Evolutionary conservation across 2,888 invertebrate species (phyloP).

Genomic region (Sialis fuliginosa): DNA sequence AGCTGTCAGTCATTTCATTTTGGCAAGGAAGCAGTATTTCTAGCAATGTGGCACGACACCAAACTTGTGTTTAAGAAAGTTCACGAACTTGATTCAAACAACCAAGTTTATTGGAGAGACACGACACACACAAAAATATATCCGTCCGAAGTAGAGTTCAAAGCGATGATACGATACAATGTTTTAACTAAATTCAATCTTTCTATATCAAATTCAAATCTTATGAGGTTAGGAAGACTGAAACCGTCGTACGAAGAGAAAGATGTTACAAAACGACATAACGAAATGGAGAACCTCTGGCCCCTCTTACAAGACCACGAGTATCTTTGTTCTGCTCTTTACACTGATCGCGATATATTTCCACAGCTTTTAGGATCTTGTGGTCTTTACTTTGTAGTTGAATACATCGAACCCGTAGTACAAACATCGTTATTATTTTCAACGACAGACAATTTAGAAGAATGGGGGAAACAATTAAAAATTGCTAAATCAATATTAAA

Average conservation of each 20-base stretch:
- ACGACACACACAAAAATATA: conserved; percentile 26
- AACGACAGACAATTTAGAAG: conserved; percentile 30
- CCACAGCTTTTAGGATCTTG: conserved; percentile 48
- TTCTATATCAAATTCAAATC: conserved; percentile 28
- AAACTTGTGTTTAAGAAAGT: conserved; percentile 39
- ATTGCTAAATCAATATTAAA: conserved; percentile 41
- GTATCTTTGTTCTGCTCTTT: conserved; percentile 39
- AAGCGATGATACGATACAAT: conserved; percentile 29
- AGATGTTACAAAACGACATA: conserved; percentile 21
- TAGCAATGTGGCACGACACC: conserved; percentile 36
- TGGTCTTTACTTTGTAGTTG: conserved; percentile 43
- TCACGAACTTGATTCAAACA: conserved; percentile 21
- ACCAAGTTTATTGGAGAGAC: conserved; percentile 27
- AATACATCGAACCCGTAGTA: conserved; percentile 38
- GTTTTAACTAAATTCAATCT: conserved; percentile 34
- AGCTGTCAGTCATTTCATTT: conserved; percentile 41
- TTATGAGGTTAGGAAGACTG: conserved; percentile 28
- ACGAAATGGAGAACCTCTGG: conserved; percentile 44
- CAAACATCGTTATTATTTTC: conserved; percentile 31
- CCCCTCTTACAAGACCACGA: conserved; percentile 45
- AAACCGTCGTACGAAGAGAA: conserved; percentile 27
- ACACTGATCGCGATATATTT: conserved; percentile 39
- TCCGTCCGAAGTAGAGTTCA: conserved; percentile 33
- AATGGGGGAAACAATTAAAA: conserved; percentile 37
- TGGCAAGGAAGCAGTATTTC: conserved; percentile 42